phyloP scores from a whole-genome alignment of 2,113 vertebrate species.

The Actinemys pallida region DNA sequence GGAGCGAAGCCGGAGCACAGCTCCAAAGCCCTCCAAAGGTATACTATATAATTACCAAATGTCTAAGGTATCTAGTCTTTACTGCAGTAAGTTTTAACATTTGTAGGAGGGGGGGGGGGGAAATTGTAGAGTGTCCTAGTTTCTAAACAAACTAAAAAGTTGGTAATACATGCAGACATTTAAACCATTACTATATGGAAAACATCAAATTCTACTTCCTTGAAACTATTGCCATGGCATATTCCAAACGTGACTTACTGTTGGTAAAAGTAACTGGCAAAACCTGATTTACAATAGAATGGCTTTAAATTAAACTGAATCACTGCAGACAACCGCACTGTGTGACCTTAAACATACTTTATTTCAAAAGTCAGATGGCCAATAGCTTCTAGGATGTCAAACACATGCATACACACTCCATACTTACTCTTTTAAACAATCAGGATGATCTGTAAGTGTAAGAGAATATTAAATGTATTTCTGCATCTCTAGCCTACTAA shows the following conservation, averaged over 20 bases:
- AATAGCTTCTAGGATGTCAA: not conserved
- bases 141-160: not conserved
- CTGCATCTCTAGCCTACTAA: not conserved
- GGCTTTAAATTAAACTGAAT: not conserved
- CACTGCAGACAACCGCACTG: not conserved
- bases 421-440: slow-evolving; percentile 51
- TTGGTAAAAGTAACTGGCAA: not conserved
- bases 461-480: slow-evolving; percentile 40
- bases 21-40: no score
- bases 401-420: not conserved
- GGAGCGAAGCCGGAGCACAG: no score
- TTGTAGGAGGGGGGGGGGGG: not conserved
- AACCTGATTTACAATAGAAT: not conserved
- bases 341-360: not conserved
- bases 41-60: not conserved
- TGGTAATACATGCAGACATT: not conserved
- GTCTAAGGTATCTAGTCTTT: not conserved
- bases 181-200: not conserved
- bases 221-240: not conserved
- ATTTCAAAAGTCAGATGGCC: not conserved
- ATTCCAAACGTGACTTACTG: not conserved
- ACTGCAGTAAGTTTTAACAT: not conserved
- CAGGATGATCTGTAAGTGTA: slow-evolving; percentile 59
- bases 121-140: not conserved
- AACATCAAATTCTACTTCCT: not conserved